Conservation (phyloP, 2,888 invertebrate species). For the Cotesia congregata region DNA sequence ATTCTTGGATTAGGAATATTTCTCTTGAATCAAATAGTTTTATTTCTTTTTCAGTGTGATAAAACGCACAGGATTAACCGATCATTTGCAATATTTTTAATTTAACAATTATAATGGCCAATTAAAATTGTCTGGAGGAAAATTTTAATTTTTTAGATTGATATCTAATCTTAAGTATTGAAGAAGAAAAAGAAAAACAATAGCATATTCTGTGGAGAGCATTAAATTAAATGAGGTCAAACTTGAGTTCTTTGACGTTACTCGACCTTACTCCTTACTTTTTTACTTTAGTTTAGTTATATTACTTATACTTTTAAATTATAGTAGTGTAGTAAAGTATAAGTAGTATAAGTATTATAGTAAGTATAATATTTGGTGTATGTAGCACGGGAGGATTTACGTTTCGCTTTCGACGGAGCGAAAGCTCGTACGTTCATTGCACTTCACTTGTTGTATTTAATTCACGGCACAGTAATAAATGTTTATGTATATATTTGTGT, state of each 20-base stretch:
- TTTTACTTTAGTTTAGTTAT: not conserved
- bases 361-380: not conserved
- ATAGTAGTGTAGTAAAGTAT: constrained; percentile 32
- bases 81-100: constrained; percentile 10
- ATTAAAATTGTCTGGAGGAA: constrained; percentile 7
- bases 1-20: too few species aligned
- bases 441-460: constrained; percentile 10
- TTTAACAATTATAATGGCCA: not conserved
- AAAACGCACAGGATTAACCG: not conserved
- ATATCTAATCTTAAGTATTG: not conserved
- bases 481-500: not conserved
- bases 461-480: constrained; percentile 2
- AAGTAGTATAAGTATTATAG: not conserved
- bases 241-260: constrained; percentile 39
- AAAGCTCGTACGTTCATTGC: constrained; percentile 36
- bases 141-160: constrained; percentile 1
- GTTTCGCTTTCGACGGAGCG: constrained; percentile 38
- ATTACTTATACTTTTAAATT: constrained; percentile 14
- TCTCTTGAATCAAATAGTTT: too few species aligned
- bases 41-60: too few species aligned
- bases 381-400: constrained; percentile 16
- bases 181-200: not conserved
- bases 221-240: constrained; percentile 17
- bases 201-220: constrained; percentile 4
- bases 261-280: constrained; percentile 33